Evolutionary conservation across 2,888 invertebrate species (phyloP), one percentile per base, ranked within the genome.

Genomic region (Pandemis heparana): DNA sequence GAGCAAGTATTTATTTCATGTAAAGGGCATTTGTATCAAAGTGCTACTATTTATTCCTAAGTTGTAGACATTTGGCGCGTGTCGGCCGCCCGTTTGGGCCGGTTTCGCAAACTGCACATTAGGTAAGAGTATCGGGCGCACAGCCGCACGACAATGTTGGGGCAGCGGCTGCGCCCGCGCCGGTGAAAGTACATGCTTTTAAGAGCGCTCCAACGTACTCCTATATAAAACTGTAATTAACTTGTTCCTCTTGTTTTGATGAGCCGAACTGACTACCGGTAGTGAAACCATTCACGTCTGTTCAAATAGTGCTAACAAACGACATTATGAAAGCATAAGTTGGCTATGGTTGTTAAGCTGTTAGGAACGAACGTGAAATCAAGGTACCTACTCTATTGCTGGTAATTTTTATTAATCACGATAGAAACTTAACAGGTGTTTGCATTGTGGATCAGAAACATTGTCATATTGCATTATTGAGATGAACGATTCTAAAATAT

Each of bases 51-150:
- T 74, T 85, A 87, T 82, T 85, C 82, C 81, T 82, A 81, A 82
- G 82, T 76, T 73, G 77, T 78, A 77, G 78, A 77, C 81, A 84
- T 83, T 87, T 77, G 81, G 81, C 85, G 82, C 84, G 82, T 86
- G 87, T 84, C 83, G 82, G 81, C 53, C 62, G 81, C 79, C 78
- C 81, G 85, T 75, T 86, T 83, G 81, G 82, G 82, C 82, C 78
- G 85, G 85, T 92, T 92, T 92, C 90, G 90, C 90, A 92, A 92
- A 89, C 86, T 80, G 83, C 85, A 84, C 86, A 87, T 91, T 92
- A 91, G 90, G 90, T 89, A 92, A 92, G 88, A 88, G 88, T 85
- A 88, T 89, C 85, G 85, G 86, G 86, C 87, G 84, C 85, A 82
- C 83, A 84, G 82, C 82, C 83, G 86, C 87, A 88, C 88, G 88